Evolutionary conservation across 2,888 invertebrate species (phyloP), one percentile per base, ranked within the genome.

Genomic region (Hypolimnas misippus): DNA sequence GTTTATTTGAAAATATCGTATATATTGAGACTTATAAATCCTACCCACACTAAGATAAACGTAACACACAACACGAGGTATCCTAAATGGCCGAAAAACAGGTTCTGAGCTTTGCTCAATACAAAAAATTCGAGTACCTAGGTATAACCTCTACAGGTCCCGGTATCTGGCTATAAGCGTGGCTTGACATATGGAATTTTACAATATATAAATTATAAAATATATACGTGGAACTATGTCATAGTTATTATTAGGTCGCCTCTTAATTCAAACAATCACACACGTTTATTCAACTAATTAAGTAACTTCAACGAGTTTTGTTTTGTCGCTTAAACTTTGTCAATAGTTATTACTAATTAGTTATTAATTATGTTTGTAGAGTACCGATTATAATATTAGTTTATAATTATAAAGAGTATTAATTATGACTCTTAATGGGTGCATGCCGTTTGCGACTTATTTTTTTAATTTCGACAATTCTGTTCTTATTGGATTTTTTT

Each of bases 1-100:
- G 46, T 21, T n/a, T 25, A 19, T 5, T 16, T 17, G 5, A 16
- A 19, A 57, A 38, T 35, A 16, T 38, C 12, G 17, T 19, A 14
- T n/a, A 21, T n/a, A 31, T 42, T 21, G n/a, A 29, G 50, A 55
- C 54, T 35, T 62, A 21, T 21, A 46, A 21, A 19, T 63, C 42
- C 51, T 67, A 65, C 65, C 58, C 58, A 59, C 49, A 69, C 64
- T 40, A 65, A 55, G 10, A 59, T 38, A 17, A 29, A 16, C 62
- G 55, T 55, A 51, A 63, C 59, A 65, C 64, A 55, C 52, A 54
- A 57, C 58, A 56, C 14, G 58, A 62, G 58, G 63, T 64, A 68
- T 68, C 72, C 69, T 70, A 69, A 71, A 69, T 64, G 63, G 49
- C 63, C 65, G 62, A 69, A 71, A 49, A 68, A 73, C 73, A 68